Conservation (phyloP, 2,113 vertebrate genomes). For the Sciurus niger region DNA sequence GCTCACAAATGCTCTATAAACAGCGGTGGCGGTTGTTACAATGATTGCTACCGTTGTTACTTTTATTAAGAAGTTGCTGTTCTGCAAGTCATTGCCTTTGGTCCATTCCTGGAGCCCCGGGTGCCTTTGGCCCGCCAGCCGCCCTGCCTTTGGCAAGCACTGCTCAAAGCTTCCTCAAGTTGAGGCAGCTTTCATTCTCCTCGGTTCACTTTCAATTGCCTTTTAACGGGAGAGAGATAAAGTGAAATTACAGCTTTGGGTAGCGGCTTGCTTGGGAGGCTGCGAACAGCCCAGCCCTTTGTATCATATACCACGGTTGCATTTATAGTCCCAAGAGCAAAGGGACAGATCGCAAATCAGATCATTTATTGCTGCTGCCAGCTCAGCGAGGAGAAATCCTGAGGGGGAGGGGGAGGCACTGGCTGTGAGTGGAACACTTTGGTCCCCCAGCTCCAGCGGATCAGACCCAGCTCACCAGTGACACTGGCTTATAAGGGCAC, state of each 20-base stretch:
- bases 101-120: not conserved
- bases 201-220: constrained; percentile 61
- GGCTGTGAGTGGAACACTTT: not conserved
- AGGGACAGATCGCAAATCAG: constrained; percentile 68
- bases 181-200: constrained; percentile 19
- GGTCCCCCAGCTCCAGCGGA: not conserved
- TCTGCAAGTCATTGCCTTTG: not conserved
- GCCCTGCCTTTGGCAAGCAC: not conserved
- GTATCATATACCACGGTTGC: constrained; percentile 16
- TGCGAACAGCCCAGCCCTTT: constrained; percentile 25
- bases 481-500: not conserved
- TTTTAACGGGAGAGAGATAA: constrained; percentile 73
- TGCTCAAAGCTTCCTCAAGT: not conserved
- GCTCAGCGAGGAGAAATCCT: constrained; percentile 44
- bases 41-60: not conserved
- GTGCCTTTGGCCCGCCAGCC: not conserved
- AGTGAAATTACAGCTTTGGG: constrained; percentile 68
- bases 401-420: not conserved
- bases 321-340: constrained; percentile 62
- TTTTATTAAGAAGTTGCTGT: not conserved
- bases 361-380: constrained; percentile 62
- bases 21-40: fast-evolving
- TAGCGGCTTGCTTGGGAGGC: constrained; percentile 56
- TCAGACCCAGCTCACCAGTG: fast-evolving
- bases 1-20: fast-evolving